A percentile compares a stretch with the other conserved stretches of the same genome.
Conservation (phyloP, 2,113 vertebrate species). For the Gasterosteus nipponicus region DNA sequence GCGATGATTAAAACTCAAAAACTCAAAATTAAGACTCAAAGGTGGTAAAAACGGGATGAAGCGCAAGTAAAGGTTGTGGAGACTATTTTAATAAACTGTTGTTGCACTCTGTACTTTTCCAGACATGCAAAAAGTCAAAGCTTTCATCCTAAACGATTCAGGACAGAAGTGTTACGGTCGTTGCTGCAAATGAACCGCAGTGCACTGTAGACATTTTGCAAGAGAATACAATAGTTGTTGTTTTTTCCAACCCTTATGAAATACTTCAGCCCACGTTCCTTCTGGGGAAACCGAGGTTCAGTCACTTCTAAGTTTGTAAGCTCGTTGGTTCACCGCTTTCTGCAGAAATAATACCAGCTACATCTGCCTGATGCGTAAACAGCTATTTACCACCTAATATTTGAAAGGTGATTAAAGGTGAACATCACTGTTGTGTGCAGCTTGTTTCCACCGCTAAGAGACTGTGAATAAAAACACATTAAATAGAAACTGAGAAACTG, state of each 20-base stretch:
- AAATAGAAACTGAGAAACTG: neutral
- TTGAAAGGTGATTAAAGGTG: neutral
- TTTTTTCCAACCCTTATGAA: neutral
- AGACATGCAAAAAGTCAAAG: neutral
- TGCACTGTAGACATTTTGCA: neutral
- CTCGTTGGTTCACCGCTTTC: neutral
- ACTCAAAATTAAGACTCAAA: neutral
- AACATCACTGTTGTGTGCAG: neutral
- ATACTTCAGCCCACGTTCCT: neutral
- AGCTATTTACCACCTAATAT: neutral
- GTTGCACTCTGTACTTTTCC: neutral
- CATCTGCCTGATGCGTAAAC: neutral
- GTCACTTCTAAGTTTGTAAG: neutral
- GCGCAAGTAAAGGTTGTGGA: neutral
- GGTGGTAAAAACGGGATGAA: neutral
- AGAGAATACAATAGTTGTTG: neutral
- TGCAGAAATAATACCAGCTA: neutral
- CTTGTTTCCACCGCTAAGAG: neutral
- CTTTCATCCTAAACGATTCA: conserved; percentile 1
- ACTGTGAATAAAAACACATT: too few relatives aligned
- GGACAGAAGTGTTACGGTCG: neutral
- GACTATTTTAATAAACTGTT: neutral
- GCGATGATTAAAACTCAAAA: neutral
- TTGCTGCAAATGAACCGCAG: neutral
- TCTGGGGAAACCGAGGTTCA: neutral